Evolutionary conservation across 2,113 vertebrate genomes (phyloP), one percentile per base, ranked within the genome.

Genomic region (Pelodiscus sinensis): DNA sequence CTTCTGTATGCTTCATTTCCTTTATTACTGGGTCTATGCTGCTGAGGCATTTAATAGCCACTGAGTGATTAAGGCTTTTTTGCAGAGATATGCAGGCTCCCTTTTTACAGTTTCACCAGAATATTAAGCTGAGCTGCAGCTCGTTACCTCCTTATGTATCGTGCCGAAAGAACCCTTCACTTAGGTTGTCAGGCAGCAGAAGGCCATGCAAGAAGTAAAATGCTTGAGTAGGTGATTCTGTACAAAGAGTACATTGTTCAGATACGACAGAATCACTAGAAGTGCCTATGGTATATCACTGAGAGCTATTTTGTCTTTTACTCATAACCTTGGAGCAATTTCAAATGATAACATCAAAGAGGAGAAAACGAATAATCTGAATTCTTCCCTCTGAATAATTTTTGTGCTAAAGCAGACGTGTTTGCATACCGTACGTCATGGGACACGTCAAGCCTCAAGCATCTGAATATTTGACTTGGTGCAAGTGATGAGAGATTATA

Each of bases 1-100:
- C 60, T 92, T 81, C 80, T 75, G 79, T 96, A 92, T 90, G 62
- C 90, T 90, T 44, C 73, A 78, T 84, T 95, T 90, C 82, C 75
- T 90, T 96, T 95, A 88, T 93, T 90, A 58, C 78, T 94, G 35
- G 79, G 82, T 88, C 31, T 87, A 84, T 3, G 0, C 71, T 56
- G n/a, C 82, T 44, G 35, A 91, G 65, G 87, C 8, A 89, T 87
- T 91, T 93, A n/a, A 75, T 86, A 89, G 88, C n/a, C 80, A 85
- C 50, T 84, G 81, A 81, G 3, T 87, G 16, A 12, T 50, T 75
- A 75, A 44, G 12, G 16, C 22, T 52, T 89, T 62, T 92, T 95
- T 91, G 82, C 84, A 94, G 84, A 90, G 85, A n/a, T 73, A 87
- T 54, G 71, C 73, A 56, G 38, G 51, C 91, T 85, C 65, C 55